Evolutionary conservation across 1,140 invertebrate genomes (phyloP), one percentile per base, ranked within the genome.

Genomic region (Papilio glaucus): DNA sequence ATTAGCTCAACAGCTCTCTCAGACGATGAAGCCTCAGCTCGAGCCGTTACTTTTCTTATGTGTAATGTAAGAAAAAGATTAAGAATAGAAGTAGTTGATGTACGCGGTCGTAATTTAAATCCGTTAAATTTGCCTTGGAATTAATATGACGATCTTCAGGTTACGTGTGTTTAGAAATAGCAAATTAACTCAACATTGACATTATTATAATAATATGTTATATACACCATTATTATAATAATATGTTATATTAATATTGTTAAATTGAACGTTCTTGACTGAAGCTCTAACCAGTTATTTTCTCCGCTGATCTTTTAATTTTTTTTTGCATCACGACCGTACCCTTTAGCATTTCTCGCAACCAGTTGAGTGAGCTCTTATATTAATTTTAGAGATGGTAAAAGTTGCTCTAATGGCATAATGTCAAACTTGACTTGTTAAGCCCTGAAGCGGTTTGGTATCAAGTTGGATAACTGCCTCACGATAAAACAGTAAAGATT

Each of bases 391-490:
- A 69, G 15, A 69, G 26, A 26, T 69, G 42, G 41, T 49, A 69
- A 69, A 69, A 69, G 67, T 69, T 69, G 67, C 42, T 33, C 37
- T 49, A 33, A 68, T 29, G 24, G 21, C 45, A 67, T 42, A n/a
- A n/a, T 68, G 41, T 69, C 41, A 49, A 26, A n/a, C 41, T 69
- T 69, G 10, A 24, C 39, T 37, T 69, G 42, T 53, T 37, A 53
- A 49, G 42, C 42, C 37, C 24, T 49, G 67, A 18, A 37, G 61
- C 15, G 37, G 61, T 63, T 38, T 39, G 33, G 29, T 13, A 41
- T 33, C 6, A 62, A 38, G 3, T 39, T 18, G 13, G 42, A 69
- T 21, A 13, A n/a, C 1, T 9, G n/a, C n/a, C 12, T 1, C 18
- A 10, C 18, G 15, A 38, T 63, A 18, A 38, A 1, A 24, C 12